Base-by-base conservation (phyloP, 2,888 invertebrate species). In the Meloe dianella region DNA sequence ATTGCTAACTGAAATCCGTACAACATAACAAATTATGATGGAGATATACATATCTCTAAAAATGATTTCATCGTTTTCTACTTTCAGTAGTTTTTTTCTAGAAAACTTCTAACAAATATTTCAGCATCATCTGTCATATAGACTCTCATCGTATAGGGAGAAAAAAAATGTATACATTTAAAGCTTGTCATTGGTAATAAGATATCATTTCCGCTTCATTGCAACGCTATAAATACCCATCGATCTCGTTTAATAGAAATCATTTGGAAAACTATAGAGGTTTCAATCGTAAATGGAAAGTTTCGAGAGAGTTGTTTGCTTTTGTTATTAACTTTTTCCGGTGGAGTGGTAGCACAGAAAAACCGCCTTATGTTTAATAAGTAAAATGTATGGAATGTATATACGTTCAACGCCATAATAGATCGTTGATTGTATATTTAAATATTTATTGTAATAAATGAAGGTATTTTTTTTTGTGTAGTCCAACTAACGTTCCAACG, bases 121-220 rank as follows among this genome's bases (percentile, higher is more conserved):
- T 20, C 20, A 20, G 20, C 3, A 47, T 47, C 20, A 47, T 47
- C 47, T 47, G 47, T 47, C 47, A 47, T 41, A 17, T 47, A 47
- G 47, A 22, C 47, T 20, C 10, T 47, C 20, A 47, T 47, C 10
- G 9, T 20, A 47, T 10, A 20, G 5, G 20, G 20, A 20, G 2
- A 6, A 20, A 41, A 41, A 47, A 47, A 20, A 47, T 9, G 2
- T 22, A 10, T 47, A 47, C 20, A 47, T 6, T 47, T 20, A 47
- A 22, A 20, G 47, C 47, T 20, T 47, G 20, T 47, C 47, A 47
- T 47, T 20, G 47, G 47, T 47, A 47, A 47, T 47, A 47, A 47
- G 47, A 20, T 20, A 47, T 47, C 47, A 47, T 47, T 47, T 47
- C 47, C 10, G 20, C 47, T 47, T 47, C 20, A 47, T 47, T 4